Conservation (phyloP, 2,797 vertebrate genomes). For the Periophthalmus magnuspinnatus region DNA sequence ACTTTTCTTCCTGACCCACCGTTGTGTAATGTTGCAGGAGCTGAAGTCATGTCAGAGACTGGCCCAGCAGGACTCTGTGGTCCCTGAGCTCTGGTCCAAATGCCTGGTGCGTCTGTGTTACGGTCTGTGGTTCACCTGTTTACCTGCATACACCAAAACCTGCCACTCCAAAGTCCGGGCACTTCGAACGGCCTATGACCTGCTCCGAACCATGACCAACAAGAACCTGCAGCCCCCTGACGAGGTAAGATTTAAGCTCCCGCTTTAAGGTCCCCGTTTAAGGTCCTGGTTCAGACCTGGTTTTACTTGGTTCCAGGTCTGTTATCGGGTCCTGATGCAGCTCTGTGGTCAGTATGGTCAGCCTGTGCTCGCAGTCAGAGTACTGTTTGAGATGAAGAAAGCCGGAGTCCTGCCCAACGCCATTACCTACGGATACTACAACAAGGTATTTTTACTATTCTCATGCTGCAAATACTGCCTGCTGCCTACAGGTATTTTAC, state of each 20-base stretch:
- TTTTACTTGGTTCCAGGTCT: slow-evolving; percentile 78
- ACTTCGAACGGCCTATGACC: slow-evolving; percentile 90
- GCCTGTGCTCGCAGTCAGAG: slow-evolving; percentile 92
- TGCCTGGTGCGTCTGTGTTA: slow-evolving; percentile 95
- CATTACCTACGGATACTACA: slow-evolving; percentile 99
- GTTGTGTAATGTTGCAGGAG: slow-evolving; percentile 77
- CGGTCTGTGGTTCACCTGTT: slow-evolving; percentile 97
- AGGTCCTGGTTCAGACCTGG: neutral
- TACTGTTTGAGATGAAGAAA: slow-evolving; percentile 98
- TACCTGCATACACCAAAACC: slow-evolving; percentile 88
- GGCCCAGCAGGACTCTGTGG: slow-evolving; percentile 92
- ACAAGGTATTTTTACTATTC: slow-evolving; percentile 81
- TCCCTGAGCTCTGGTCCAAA: slow-evolving; percentile 98
- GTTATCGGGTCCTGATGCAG: slow-evolving; percentile 96
- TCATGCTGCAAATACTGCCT: neutral
- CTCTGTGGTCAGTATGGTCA: slow-evolving; percentile 96
- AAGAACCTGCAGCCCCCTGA: slow-evolving; percentile 95
- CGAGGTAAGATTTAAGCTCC: slow-evolving; percentile 78
- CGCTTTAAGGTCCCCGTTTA: neutral
- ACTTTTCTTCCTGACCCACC: neutral
- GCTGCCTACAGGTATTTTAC: no score
- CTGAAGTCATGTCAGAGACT: slow-evolving; percentile 79
- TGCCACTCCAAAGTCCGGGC: slow-evolving; percentile 96
- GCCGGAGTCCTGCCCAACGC: slow-evolving; percentile 96
- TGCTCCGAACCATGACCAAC: slow-evolving; percentile 93